Conservation (phyloP, 2,888 invertebrate species). For the Epsilonema sp. region DNA sequence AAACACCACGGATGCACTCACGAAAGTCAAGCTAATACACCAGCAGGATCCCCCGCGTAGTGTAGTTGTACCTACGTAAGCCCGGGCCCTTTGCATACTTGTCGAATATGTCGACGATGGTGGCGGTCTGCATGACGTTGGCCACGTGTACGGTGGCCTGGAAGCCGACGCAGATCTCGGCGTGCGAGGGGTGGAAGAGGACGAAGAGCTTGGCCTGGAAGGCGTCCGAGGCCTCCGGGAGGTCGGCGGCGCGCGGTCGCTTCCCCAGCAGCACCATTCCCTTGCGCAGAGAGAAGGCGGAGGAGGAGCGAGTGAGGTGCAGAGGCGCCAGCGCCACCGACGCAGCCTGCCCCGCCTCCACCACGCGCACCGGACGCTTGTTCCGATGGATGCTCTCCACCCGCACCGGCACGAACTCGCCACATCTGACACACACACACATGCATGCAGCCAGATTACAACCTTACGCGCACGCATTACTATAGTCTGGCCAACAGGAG, state of each 20-base stretch:
- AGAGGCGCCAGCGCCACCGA: conserved; percentile 45
- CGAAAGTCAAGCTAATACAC: too few relatives aligned
- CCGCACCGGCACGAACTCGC: conserved; percentile 47
- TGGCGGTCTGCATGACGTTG: conserved; percentile 82
- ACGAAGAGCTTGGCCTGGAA: conserved; percentile 67
- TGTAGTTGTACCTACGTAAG: too few relatives aligned
- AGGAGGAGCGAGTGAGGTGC: conserved; percentile 35
- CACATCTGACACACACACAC: too few relatives aligned
- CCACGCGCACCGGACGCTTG: conserved; percentile 65
- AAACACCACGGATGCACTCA: too few relatives aligned
- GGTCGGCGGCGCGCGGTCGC: conserved; percentile 37
- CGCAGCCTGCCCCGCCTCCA: conserved; percentile 73
- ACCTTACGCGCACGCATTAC: too few relatives aligned
- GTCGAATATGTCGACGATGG: conserved; percentile 40
- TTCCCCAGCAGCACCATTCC: conserved; percentile 65
- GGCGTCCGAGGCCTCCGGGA: conserved; percentile 23
- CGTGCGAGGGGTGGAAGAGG: conserved; percentile 36
- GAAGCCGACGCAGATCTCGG: conserved; percentile 31
- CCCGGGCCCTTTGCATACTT: too few relatives aligned
- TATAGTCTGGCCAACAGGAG: too few relatives aligned
- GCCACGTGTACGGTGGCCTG: conserved; percentile 79
- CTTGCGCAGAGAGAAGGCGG: conserved; percentile 38
- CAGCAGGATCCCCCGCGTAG: too few relatives aligned
- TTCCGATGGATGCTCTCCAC: conserved; percentile 76
- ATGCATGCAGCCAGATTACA: too few relatives aligned